Conservation (phyloP, 2,888 invertebrate genomes). For the Habroteleia sp. region DNA sequence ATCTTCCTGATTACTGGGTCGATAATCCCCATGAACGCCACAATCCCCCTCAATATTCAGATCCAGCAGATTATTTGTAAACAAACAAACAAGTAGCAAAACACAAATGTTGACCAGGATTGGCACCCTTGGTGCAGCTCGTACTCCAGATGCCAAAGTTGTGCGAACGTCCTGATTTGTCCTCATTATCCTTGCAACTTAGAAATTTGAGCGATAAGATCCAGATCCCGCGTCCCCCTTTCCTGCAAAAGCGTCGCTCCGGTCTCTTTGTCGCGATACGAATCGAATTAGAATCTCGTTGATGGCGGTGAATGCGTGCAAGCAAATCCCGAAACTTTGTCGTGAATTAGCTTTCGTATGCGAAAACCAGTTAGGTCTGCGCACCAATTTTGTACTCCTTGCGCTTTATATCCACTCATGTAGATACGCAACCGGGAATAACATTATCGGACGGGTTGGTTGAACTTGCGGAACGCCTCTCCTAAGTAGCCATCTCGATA, state of each 20-base stretch:
- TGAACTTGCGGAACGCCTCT: constrained; percentile 66
- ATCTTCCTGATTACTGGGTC: too few relatives aligned
- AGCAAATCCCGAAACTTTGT: constrained; percentile 56
- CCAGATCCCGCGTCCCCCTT: constrained; percentile 24
- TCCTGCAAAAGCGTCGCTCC: constrained; percentile 29
- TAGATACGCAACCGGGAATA: constrained; percentile 65
- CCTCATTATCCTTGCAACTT: constrained; percentile 44
- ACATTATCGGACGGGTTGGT: constrained; percentile 65
- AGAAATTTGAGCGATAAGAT: constrained; percentile 28
- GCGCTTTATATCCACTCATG: constrained; percentile 60
- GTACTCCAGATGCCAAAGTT: not conserved
- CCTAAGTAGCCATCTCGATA: constrained; percentile 76
- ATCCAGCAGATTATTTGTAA: too few relatives aligned
- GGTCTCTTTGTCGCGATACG: constrained; percentile 56
- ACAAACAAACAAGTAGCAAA: too few relatives aligned
- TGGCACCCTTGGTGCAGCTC: not conserved
- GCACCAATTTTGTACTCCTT: constrained; percentile 37
- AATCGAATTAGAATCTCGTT: constrained; percentile 69
- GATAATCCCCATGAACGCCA: too few relatives aligned
- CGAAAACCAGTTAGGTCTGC: constrained; percentile 66
- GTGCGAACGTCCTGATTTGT: constrained; percentile 34
- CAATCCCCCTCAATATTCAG: too few relatives aligned
- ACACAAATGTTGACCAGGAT: too few relatives aligned
- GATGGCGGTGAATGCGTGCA: constrained; percentile 54
- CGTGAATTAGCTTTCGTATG: constrained; percentile 67